Evolutionary conservation across 2,888 invertebrate species (phyloP).

Genomic region (Nomada fucata): DNA sequence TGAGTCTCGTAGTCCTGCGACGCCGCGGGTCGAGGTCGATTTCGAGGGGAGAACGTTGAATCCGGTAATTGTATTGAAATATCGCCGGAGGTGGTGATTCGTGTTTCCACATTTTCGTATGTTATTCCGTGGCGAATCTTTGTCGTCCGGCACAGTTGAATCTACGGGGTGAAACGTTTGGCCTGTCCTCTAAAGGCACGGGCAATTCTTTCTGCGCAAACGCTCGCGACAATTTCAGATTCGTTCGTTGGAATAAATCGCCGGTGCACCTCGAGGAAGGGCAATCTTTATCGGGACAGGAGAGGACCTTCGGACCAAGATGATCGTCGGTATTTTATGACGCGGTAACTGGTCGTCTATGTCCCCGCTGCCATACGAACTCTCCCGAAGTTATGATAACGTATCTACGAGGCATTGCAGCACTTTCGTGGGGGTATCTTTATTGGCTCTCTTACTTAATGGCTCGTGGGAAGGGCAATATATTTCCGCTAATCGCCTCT

Average conservation of each 20-base stretch:
- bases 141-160: too few relatives aligned
- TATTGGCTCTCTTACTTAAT: constrained; percentile 53
- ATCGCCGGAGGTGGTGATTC: too few relatives aligned
- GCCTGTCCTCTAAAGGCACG: too few relatives aligned
- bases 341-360: constrained; percentile 50
- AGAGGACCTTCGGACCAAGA: constrained; percentile 17
- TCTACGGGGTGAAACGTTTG: too few relatives aligned
- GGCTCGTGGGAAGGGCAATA: constrained; percentile 46
- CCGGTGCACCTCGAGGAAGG: neutral
- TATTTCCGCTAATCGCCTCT: constrained; percentile 48
- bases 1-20: neutral
- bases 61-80: too few relatives aligned
- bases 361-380: constrained; percentile 41
- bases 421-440: constrained; percentile 52
- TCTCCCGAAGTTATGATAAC: constrained; percentile 57
- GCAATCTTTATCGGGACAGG: constrained; percentile 30
- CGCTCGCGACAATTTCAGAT: neutral
- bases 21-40: neutral
- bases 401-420: constrained; percentile 47
- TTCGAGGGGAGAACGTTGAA: neutral
- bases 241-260: neutral
- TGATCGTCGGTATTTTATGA: constrained; percentile 62
- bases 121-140: too few relatives aligned
- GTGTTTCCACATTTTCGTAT: too few relatives aligned
- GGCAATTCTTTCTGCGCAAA: too few relatives aligned